A percentile compares a stretch with the other conserved stretches of the same genome.
phyloP scores from a whole-genome alignment of 1,140 invertebrate species.

The Dendrolimus punctatus region DNA sequence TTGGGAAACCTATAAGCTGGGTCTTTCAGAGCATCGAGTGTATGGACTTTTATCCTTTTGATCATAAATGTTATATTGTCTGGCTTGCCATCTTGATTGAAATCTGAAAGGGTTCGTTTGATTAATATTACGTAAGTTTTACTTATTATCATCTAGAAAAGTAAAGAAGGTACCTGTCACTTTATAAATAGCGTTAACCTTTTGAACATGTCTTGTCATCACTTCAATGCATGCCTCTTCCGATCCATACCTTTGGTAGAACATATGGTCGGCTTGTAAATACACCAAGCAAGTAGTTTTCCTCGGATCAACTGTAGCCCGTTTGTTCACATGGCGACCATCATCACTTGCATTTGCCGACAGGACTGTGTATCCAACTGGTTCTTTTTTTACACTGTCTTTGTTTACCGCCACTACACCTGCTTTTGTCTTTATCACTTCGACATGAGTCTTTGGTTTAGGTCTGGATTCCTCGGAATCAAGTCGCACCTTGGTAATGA shows the following conservation, averaged over 20 bases:
- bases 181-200: slow-evolving; percentile 94
- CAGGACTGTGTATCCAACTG: slow-evolving; percentile 60
- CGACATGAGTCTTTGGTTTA: slow-evolving; percentile 75
- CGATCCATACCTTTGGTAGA: slow-evolving; percentile 92
- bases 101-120: slow-evolving; percentile 79
- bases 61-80: slow-evolving; percentile 98
- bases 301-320: slow-evolving; percentile 83
- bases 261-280: slow-evolving; percentile 95
- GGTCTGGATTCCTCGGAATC: slow-evolving; percentile 73
- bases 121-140: slow-evolving; percentile 7
- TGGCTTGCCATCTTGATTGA: slow-evolving; percentile 91
- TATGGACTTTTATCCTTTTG: slow-evolving; percentile 95
- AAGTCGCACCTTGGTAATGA: slow-evolving; percentile 63
- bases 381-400: slow-evolving; percentile 66
- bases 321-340: slow-evolving; percentile 77
- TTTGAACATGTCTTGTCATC: slow-evolving; percentile 94
- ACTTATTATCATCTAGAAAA: slow-evolving; percentile 8
- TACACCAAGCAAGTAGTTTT: slow-evolving; percentile 93
- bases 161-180: slow-evolving; percentile 79
- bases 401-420: slow-evolving; percentile 69
- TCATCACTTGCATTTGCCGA: slow-evolving; percentile 71
- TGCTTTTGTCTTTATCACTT: slow-evolving; percentile 75
- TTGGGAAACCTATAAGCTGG: slow-evolving; percentile 90
- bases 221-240: slow-evolving; percentile 96
- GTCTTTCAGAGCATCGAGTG: slow-evolving; percentile 85